These are phyloP conservation scores for Patagioenas fasciata DNA, from an alignment of 2,113 vertebrate species.

Conservation along the genomic window DNA sequence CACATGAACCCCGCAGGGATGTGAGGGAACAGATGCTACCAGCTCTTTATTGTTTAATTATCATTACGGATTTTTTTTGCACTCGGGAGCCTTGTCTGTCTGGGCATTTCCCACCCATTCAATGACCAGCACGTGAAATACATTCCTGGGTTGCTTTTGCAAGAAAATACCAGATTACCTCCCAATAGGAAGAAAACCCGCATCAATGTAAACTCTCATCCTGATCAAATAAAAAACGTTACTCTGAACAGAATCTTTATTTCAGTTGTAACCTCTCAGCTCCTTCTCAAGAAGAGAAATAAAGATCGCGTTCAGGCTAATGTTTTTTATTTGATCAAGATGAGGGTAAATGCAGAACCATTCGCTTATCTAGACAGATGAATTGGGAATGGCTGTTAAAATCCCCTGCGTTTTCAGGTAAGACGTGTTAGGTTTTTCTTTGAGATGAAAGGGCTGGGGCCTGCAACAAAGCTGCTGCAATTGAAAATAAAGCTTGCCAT, in stretches of 20 bases:
- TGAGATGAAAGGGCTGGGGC: conserved; percentile 82
- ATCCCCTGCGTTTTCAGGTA: conserved; percentile 65
- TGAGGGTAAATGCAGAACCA: conserved; percentile 72
- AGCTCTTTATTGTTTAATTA: conserved; percentile 8
- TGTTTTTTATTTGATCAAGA: conserved; percentile 76
- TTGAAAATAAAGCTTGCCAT: conserved; percentile 82
- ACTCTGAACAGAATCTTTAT: neutral
- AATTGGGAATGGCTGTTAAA: conserved; percentile 70
- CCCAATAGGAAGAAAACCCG: neutral
- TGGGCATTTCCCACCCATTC: neutral
- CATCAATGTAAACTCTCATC: conserved; percentile 50
- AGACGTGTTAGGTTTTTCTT: conserved; percentile 65
- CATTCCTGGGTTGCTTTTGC: neutral
- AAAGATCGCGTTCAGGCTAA: conserved; percentile 5
- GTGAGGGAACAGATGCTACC: neutral
- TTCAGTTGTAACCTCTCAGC: neutral
- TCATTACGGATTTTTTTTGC: conserved; percentile 10
- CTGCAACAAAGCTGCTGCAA: conserved; percentile 79
- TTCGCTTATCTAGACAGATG: conserved; percentile 76
- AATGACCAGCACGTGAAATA: neutral
- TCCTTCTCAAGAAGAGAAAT: neutral
- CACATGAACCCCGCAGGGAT: neutral
- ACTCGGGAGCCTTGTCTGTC: neutral
- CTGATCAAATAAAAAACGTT: conserved; percentile 76
- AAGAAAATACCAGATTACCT: neutral